Conservation (phyloP, 2,888 invertebrate genomes). For the Tetramorium bicarinatum region DNA sequence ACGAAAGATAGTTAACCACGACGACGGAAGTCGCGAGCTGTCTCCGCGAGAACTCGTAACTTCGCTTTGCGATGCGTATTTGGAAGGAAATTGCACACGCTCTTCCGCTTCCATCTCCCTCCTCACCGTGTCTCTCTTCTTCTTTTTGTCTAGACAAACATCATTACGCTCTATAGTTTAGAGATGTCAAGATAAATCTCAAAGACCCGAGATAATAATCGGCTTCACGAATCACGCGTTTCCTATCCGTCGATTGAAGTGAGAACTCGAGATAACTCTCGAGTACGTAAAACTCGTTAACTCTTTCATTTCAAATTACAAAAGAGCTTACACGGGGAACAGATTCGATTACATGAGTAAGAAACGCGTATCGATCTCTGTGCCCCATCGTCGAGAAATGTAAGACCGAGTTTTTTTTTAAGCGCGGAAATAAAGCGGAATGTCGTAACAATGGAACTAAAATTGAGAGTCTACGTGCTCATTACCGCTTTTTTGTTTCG, state of each 20-base stretch:
- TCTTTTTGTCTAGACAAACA: slow-evolving; percentile 1
- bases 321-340: neutral
- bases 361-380: slow-evolving; percentile 28
- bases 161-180: slow-evolving; percentile 6
- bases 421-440: neutral
- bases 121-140: neutral
- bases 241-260: slow-evolving; percentile 9
- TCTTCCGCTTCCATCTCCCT: neutral
- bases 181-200: slow-evolving; percentile 27
- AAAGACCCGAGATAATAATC: slow-evolving; percentile 20
- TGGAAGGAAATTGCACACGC: slow-evolving; percentile 32
- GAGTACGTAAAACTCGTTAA: slow-evolving; percentile 37
- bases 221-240: neutral
- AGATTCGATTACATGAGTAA: slow-evolving; percentile 35
- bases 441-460: slow-evolving; percentile 11
- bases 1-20: slow-evolving; percentile 52
- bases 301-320: slow-evolving; percentile 47
- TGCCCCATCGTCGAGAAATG: neutral
- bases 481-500: slow-evolving; percentile 24
- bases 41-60: slow-evolving; percentile 41
- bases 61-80: slow-evolving; percentile 32
- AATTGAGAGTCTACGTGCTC: slow-evolving; percentile 14
- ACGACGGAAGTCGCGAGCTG: slow-evolving; percentile 26
- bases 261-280: slow-evolving; percentile 26
- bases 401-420: slow-evolving; percentile 7